These are phyloP conservation scores for Nerophis ophidion DNA, from an alignment of 2,113 vertebrate genomes.

Conservation along the genomic window DNA sequence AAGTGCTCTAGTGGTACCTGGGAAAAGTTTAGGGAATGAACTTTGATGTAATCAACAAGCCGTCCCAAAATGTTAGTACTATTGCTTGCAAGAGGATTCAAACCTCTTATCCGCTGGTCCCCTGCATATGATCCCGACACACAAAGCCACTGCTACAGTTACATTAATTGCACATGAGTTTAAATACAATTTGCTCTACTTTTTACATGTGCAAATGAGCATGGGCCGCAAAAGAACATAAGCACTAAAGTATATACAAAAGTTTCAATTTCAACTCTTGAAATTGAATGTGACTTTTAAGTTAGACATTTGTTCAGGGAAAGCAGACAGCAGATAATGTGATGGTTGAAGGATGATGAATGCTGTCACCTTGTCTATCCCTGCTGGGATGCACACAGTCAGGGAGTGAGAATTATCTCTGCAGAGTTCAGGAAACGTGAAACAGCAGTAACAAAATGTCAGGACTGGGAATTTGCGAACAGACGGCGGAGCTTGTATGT, in stretches of 20 bases:
- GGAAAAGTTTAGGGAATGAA: neutral
- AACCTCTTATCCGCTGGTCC: neutral
- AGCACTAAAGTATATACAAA: neutral
- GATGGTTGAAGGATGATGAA: conserved; percentile 55
- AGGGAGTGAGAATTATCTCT: conserved; percentile 39
- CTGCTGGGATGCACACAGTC: conserved; percentile 30
- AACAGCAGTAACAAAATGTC: conserved; percentile 54
- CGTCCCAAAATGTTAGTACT: too few relatives aligned
- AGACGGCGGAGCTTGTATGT: conserved; percentile 49
- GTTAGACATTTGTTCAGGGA: conserved; percentile 31
- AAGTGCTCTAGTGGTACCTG: neutral
- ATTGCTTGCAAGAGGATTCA: neutral
- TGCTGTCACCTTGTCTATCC: conserved; percentile 62
- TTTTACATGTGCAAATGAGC: neutral
- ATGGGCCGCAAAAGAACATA: neutral
- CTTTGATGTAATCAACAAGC: neutral
- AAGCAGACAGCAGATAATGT: conserved; percentile 47
- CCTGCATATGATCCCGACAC: too few relatives aligned
- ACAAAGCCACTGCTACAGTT: too few relatives aligned
- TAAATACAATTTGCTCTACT: neutral
- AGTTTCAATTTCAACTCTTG: conserved; percentile 9
- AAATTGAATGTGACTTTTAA: conserved; percentile 29
- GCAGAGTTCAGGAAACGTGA: conserved; percentile 41
- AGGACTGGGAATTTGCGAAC: conserved; percentile 61
- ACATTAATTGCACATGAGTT: too few relatives aligned